Evolutionary conservation across 1,140 invertebrate species (phyloP).

Genomic region (Asbolus verrucosus): DNA sequence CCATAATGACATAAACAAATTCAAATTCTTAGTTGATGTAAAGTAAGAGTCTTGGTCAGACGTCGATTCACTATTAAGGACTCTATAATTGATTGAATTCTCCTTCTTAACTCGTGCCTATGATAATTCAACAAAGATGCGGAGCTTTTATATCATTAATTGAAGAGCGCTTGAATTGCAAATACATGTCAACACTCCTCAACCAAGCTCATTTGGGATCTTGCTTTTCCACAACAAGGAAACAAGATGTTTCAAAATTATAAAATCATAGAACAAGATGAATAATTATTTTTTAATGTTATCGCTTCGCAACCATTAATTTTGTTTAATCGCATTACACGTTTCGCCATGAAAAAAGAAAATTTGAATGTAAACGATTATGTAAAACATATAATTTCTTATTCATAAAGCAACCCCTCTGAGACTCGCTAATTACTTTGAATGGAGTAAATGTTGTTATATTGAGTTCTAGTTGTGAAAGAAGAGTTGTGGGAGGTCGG

Average conservation of each 20-base stretch:
- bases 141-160: constrained; percentile 23
- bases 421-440: constrained; percentile 14
- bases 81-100: constrained; percentile 35
- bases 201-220: constrained; percentile 16
- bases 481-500: neutral
- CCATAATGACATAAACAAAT: too few relatives aligned
- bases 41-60: constrained; percentile 3
- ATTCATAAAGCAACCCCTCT: constrained; percentile 1
- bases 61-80: constrained; percentile 18
- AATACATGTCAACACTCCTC: constrained; percentile 34
- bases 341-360: neutral
- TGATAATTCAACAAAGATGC: constrained; percentile 35
- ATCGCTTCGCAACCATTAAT: neutral
- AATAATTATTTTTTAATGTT: too few relatives aligned
- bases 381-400: constrained; percentile 6
- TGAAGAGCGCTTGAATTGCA: constrained; percentile 29
- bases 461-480: neutral
- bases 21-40: too few relatives aligned
- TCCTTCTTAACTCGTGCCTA: constrained; percentile 33
- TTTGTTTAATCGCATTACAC: neutral
- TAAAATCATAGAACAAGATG: too few relatives aligned
- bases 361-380: constrained; percentile 29
- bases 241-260: neutral
- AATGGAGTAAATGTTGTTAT: constrained; percentile 7
- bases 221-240: constrained; percentile 3